A percentile compares a stretch with the other conserved stretches of the same genome.
phyloP scores from a whole-genome alignment of 1,140 invertebrate species.

The Lepidurus packardi region DNA sequence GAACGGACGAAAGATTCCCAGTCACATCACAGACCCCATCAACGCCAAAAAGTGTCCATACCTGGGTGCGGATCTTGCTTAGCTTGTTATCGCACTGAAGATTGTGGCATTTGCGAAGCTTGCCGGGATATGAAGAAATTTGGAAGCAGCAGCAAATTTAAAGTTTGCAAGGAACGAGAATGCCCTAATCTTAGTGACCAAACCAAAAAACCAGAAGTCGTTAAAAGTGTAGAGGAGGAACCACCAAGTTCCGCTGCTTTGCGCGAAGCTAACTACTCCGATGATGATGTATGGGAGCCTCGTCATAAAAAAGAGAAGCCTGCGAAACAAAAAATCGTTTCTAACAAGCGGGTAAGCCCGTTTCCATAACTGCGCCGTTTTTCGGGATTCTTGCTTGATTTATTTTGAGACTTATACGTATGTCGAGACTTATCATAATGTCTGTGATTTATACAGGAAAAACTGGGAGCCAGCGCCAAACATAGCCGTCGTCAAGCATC shows the following conservation, averaged over 20 bases:
- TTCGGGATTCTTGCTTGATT: not conserved
- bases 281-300: conserved; percentile 36
- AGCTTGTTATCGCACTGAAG: conserved; percentile 69
- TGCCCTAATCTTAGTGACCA: conserved; percentile 48
- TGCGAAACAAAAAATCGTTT: not conserved
- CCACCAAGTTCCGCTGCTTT: conserved; percentile 15
- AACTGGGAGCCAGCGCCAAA: not conserved
- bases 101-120: conserved; percentile 80
- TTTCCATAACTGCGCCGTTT: not conserved
- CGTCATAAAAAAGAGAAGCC: conserved; percentile 27
- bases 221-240: conserved; percentile 33
- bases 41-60: not conserved
- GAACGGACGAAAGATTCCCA: conserved; percentile 45
- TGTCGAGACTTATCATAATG: not conserved
- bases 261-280: conserved; percentile 35
- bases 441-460: conserved; percentile 24
- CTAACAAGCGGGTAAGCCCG: not conserved
- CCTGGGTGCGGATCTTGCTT: conserved; percentile 71
- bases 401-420: not conserved
- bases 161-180: conserved; percentile 53
- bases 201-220: conserved; percentile 8
- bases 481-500: not conserved
- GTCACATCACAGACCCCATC: not conserved
- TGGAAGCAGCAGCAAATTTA: conserved; percentile 61
- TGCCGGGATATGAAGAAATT: conserved; percentile 72